Conservation (phyloP, 2,888 invertebrate species). For the Stenotaenia linearis region DNA sequence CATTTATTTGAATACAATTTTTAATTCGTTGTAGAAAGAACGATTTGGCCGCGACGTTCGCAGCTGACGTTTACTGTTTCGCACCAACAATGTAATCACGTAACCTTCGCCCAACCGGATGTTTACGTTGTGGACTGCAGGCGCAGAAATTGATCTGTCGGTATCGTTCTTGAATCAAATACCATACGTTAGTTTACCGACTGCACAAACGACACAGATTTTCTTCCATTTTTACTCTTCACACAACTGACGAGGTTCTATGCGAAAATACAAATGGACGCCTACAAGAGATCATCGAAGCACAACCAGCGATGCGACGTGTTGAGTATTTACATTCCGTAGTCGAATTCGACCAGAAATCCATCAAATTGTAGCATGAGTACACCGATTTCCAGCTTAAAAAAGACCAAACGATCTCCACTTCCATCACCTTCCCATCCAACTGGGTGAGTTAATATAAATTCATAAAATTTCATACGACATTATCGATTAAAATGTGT, state of each 20-base stretch:
- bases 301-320: neutral
- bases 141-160: neutral
- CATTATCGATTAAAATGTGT: neutral
- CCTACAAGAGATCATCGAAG: neutral
- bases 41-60: no score
- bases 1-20: no score
- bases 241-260: no score
- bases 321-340: neutral
- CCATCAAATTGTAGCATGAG: neutral
- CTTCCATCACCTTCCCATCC: neutral
- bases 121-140: neutral
- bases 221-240: neutral
- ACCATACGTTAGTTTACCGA: neutral
- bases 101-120: neutral
- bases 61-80: no score
- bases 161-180: neutral
- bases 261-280: neutral
- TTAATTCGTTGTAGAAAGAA: no score
- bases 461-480: neutral
- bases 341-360: neutral
- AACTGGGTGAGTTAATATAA: neutral
- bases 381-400: neutral
- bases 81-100: no score
- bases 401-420: neutral
- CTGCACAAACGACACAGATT: neutral